Percentiles rank a stretch among this genome's conserved stretches.
phyloP scores from a whole-genome alignment of 2,888 invertebrate genomes.

The Orgyia antiqua region DNA sequence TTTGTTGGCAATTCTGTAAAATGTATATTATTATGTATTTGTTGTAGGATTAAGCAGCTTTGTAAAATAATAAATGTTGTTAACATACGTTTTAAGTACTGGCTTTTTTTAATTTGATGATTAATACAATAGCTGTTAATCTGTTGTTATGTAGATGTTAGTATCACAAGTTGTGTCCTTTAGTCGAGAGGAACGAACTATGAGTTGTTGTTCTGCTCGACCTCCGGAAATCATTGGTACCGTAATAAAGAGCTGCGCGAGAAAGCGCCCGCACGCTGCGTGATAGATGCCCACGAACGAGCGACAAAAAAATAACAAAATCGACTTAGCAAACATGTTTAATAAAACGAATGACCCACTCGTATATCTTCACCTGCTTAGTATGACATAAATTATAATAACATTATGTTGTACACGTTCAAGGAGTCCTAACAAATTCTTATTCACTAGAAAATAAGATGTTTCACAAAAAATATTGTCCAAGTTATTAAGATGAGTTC shows the following conservation, averaged over 20 bases:
- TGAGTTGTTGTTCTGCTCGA: conserved; percentile 24
- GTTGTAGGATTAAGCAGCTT: too few species aligned
- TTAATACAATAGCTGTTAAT: too few species aligned
- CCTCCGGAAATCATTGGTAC: conserved; percentile 70
- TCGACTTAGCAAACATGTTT: conserved; percentile 77
- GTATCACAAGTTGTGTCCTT: conserved; percentile 19
- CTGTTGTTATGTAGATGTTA: conserved; percentile 31
- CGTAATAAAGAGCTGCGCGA: conserved; percentile 70
- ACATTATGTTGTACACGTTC: conserved; percentile 75
- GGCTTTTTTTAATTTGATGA: too few species aligned
- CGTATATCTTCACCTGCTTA: conserved; percentile 78
- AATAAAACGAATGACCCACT: conserved; percentile 75
- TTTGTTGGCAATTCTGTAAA: too few species aligned
- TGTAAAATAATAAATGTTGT: too few species aligned
- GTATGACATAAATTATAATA: conserved; percentile 78
- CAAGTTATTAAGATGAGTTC: conserved; percentile 55
- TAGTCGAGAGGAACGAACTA: conserved; percentile 9
- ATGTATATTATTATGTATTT: too few species aligned
- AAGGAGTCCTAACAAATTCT: conserved; percentile 75
- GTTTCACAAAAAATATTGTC: conserved; percentile 61
- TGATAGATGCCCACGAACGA: conserved; percentile 69
- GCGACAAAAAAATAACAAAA: conserved; percentile 74
- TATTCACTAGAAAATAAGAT: conserved; percentile 72
- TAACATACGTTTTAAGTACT: too few species aligned
- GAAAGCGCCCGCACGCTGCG: conserved; percentile 73